phyloP scores from a whole-genome alignment of 2,888 invertebrate species.

The Cephus pulcher region DNA sequence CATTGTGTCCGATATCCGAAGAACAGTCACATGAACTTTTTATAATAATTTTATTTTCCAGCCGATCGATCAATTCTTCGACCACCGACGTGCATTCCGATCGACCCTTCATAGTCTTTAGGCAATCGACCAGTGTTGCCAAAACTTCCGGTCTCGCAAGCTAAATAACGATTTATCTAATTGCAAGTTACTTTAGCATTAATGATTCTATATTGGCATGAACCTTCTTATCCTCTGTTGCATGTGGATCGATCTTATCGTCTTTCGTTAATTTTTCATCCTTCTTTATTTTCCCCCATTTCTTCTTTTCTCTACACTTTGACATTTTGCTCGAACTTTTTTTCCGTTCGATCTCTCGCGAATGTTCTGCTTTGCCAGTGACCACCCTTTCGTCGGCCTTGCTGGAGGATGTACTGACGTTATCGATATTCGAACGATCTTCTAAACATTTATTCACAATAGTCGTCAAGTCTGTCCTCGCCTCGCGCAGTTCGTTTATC shows the following conservation, averaged over 20 bases:
- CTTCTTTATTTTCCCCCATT: background rate
- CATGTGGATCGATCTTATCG: no score
- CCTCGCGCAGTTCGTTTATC: background rate
- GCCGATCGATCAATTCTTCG: background rate
- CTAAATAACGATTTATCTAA: background rate
- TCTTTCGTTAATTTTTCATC: background rate
- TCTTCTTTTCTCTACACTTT: background rate
- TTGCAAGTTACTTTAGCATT: no score
- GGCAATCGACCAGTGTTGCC: background rate
- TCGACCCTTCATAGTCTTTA: background rate
- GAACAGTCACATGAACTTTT: no score
- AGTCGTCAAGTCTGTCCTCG: background rate
- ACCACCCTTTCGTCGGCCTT: background rate
- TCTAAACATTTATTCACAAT: background rate
- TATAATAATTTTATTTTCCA: background rate
- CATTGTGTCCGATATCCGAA: no score
- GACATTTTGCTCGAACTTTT: background rate
- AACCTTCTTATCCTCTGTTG: no score
- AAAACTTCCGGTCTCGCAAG: background rate
- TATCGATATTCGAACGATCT: background rate
- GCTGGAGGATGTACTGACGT: background rate
- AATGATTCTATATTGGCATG: no score
- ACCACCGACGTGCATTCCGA: background rate
- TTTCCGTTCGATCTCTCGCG: background rate
- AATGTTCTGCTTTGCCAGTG: background rate